Percentiles rank a stretch among this genome's conserved stretches.
Evolutionary conservation across 2,888 invertebrate genomes (phyloP).

Genomic region (Corythucha ciliata): DNA sequence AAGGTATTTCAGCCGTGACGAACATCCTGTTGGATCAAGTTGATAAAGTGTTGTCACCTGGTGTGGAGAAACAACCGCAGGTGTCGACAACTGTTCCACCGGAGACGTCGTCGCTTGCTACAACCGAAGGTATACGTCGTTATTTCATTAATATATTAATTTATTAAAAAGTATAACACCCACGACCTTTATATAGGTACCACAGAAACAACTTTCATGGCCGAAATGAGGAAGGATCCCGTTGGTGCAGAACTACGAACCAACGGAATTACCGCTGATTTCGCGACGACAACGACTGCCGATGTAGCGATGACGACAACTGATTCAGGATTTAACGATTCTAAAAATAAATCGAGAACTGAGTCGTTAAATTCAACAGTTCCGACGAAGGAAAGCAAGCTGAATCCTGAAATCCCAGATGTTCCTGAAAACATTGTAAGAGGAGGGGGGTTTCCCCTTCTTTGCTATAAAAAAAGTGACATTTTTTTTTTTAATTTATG

Average conservation of each 20-base stretch:
- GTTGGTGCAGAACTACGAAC: neutral
- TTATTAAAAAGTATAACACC: too few relatives aligned
- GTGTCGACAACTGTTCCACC: neutral
- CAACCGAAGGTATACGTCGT: neutral
- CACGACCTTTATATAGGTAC: too few relatives aligned
- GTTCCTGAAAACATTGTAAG: slow-evolving; percentile 13
- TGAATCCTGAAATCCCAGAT: slow-evolving; percentile 30
- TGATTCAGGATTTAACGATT: neutral
- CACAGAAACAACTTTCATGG: neutral
- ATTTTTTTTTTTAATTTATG: too few relatives aligned
- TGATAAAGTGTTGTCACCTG: too few relatives aligned
- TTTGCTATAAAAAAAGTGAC: too few relatives aligned
- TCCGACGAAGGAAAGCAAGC: slow-evolving; percentile 32
- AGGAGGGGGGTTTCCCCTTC: neutral
- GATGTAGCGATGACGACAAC: slow-evolving; percentile 7
- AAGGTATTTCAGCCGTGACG: slow-evolving; percentile 36
- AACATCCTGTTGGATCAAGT: slow-evolving; percentile 33
- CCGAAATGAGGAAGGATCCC: neutral
- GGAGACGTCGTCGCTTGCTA: neutral
- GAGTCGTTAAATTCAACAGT: too few relatives aligned
- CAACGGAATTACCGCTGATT: slow-evolving; percentile 2
- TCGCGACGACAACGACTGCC: neutral
- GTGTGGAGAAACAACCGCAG: slow-evolving; percentile 3
- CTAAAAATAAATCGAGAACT: neutral
- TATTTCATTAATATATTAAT: neutral